Conservation (phyloP, 35 echinoderm and acorn worm species). For the Heliocidaris tuberculata region DNA sequence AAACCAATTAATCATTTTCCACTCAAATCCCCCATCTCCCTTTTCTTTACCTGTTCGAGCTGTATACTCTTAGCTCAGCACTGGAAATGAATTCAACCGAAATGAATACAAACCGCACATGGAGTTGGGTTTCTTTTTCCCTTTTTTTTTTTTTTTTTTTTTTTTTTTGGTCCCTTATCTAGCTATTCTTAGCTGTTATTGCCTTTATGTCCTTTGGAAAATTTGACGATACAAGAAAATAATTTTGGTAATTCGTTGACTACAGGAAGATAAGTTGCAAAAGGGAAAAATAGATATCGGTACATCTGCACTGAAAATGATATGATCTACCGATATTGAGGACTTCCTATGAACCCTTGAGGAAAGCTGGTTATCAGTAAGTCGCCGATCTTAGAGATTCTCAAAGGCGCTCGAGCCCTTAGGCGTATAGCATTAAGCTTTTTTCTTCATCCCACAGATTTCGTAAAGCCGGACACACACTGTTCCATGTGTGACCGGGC, state of each 20-base stretch:
- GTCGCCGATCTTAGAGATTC: not conserved
- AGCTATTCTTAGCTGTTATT: not conserved
- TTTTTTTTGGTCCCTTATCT: no score
- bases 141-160: no score
- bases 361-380: not conserved
- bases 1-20: constrained; percentile 8
- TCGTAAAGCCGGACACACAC: not conserved
- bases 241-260: not conserved
- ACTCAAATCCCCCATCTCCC: not conserved
- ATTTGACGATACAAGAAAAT: not conserved
- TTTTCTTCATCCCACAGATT: not conserved
- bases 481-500: not conserved
- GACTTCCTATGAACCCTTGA: not conserved
- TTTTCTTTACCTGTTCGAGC: not conserved
- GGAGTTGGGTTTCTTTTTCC: not conserved
- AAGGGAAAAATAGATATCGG: not conserved
- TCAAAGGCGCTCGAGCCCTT: not conserved
- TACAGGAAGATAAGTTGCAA: not conserved
- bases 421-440: not conserved
- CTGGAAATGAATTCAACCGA: constrained; percentile 10
- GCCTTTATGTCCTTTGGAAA: not conserved
- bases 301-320: not conserved
- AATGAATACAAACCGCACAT: not conserved
- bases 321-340: not conserved
- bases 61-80: not conserved